Percentiles rank a stretch among this genome's conserved stretches.
Conservation (phyloP, 2,113 vertebrate species). For the Platycercus adscitus region DNA sequence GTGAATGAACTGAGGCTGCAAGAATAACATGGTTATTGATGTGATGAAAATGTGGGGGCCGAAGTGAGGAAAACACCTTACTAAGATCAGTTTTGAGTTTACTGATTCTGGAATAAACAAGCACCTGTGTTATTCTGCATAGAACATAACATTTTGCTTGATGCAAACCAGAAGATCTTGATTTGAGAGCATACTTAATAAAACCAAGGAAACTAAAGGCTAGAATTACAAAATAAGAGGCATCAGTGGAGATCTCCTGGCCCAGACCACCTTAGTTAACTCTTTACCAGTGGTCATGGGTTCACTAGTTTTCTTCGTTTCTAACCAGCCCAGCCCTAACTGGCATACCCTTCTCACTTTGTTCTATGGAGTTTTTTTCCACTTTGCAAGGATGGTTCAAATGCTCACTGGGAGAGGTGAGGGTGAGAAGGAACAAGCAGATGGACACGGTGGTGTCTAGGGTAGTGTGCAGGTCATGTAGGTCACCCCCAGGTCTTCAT, state of each 20-base stretch:
- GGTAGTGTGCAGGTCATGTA: background rate
- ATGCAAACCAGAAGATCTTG: background rate
- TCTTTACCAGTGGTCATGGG: background rate
- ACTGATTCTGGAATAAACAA: background rate
- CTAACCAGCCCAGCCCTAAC: background rate
- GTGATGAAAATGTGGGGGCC: background rate
- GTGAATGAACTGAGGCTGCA: background rate
- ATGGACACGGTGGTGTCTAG: too few relatives aligned
- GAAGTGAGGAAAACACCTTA: background rate
- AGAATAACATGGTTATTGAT: background rate
- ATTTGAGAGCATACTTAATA: background rate
- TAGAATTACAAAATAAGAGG: background rate
- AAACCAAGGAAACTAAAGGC: background rate
- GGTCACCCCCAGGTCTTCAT: background rate
- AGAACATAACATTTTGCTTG: background rate
- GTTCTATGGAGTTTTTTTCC: background rate
- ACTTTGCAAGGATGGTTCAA: background rate
- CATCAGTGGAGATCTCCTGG: background rate
- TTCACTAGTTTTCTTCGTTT: background rate
- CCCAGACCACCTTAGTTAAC: background rate
- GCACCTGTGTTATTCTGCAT: background rate
- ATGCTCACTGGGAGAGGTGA: background rate
- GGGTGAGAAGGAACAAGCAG: background rate
- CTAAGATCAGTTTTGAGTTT: background rate
- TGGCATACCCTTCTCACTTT: background rate